These are phyloP conservation scores for Heterocephalus glaber DNA, from an alignment of 2,113 vertebrate species.

Conservation along the genomic window DNA sequence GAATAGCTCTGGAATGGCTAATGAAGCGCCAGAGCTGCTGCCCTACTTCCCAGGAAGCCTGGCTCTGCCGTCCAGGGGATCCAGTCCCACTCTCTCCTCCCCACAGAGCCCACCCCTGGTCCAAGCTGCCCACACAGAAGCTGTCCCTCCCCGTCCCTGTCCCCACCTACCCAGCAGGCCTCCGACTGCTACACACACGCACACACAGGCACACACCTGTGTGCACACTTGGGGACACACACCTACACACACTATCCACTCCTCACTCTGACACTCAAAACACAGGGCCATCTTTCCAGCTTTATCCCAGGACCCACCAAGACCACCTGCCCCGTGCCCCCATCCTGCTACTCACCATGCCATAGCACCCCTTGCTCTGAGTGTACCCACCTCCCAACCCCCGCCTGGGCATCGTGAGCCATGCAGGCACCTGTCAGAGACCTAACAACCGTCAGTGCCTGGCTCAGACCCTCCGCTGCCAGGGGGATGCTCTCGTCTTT, in stretches of 20 bases:
- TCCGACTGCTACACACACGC: neutral
- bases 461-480: neutral
- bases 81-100: neutral
- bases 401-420: neutral
- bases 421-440: neutral
- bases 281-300: neutral
- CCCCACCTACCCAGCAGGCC: neutral
- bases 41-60: neutral
- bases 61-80: conserved; percentile 32
- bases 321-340: neutral
- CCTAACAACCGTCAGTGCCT: neutral
- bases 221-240: neutral
- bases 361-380: neutral
- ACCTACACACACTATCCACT: neutral
- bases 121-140: neutral
- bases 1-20: conserved; percentile 67
- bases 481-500: neutral
- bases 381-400: neutral
- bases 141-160: neutral
- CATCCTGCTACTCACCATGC: neutral
- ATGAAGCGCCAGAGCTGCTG: conserved; percentile 60
- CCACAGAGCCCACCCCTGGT: neutral
- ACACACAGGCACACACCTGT: neutral
- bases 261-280: neutral
- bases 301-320: neutral